Conservation (phyloP, 2,797 vertebrate genomes). For the Erpetoichthys calabaricus region DNA sequence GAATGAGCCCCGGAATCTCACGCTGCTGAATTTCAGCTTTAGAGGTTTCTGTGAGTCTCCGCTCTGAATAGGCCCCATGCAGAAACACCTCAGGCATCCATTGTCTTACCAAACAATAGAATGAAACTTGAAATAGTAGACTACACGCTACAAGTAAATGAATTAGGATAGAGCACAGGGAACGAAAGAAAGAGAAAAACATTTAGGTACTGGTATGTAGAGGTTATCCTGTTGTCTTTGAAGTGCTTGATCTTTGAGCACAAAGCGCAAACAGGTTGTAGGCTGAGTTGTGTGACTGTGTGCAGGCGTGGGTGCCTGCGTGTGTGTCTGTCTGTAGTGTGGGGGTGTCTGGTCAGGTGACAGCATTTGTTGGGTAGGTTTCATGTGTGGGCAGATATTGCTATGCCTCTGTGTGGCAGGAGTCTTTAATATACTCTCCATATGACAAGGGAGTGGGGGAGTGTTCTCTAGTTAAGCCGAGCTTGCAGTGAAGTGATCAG, state of each 20-base stretch:
- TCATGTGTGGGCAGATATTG: constrained; percentile 7
- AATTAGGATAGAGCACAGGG: background rate
- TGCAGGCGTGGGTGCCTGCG: constrained; percentile 2
- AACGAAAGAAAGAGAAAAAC: background rate
- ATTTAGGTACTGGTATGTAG: background rate
- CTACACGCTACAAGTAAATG: background rate
- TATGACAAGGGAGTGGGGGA: constrained; percentile 33
- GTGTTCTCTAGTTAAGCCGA: constrained; percentile 34
- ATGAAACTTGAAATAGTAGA: constrained; percentile 3
- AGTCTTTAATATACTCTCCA: constrained; percentile 22
- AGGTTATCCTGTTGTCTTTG: background rate
- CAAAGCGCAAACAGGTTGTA: background rate
- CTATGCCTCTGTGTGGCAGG: constrained; percentile 5
- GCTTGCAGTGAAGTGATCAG: constrained; percentile 27
- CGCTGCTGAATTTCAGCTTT: too few relatives aligned
- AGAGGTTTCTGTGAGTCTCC: background rate
- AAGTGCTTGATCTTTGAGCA: background rate
- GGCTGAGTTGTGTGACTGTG: constrained; percentile 1
- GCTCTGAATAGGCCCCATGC: background rate
- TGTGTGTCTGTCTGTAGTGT: background rate
- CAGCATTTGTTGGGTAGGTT: constrained; percentile 10
- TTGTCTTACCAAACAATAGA: constrained; percentile 4
- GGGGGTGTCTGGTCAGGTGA: constrained; percentile 6
- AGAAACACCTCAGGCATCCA: constrained; percentile 1
- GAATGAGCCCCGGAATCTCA: too few relatives aligned